Conservation (phyloP, 2,888 invertebrate genomes). For the Eudemis profundana region DNA sequence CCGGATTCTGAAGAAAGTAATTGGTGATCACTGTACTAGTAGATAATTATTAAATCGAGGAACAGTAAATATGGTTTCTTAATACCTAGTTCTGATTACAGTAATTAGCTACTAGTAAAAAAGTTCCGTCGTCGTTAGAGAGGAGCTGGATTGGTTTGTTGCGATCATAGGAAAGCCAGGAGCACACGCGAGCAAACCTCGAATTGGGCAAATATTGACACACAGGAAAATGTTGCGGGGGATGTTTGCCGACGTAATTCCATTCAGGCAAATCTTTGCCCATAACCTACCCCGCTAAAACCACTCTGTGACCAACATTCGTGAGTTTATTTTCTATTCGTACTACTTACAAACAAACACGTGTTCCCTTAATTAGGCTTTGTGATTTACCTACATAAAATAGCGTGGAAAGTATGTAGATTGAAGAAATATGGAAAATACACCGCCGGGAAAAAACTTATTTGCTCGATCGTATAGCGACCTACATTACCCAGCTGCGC, state of each 20-base stretch:
- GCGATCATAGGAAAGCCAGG: neutral
- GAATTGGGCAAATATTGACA: conserved; percentile 45
- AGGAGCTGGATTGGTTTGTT: neutral
- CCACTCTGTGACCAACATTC: conserved; percentile 12
- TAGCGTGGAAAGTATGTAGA: too few species aligned
- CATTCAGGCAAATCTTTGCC: conserved; percentile 41
- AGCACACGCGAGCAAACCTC: conserved; percentile 7
- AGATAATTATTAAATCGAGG: too few species aligned
- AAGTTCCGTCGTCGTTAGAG: neutral
- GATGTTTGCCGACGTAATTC: conserved; percentile 45
- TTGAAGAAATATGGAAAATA: too few species aligned
- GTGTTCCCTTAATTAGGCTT: neutral
- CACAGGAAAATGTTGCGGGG: conserved; percentile 34
- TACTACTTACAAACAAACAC: conserved; percentile 1
- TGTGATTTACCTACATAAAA: too few species aligned
- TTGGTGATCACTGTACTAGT: too few species aligned
- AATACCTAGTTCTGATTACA: too few species aligned
- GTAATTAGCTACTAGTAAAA: neutral
- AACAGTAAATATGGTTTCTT: too few species aligned
- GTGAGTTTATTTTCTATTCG: conserved; percentile 16
- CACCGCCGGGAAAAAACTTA: too few species aligned
- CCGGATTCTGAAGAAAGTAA: too few species aligned
- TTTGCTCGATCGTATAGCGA: too few species aligned
- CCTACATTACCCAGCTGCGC: too few species aligned
- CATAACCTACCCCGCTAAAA: conserved; percentile 16